Evolutionary conservation across 2,113 vertebrate species (phyloP).

Genomic region (Hyperoodon ampullatus): DNA sequence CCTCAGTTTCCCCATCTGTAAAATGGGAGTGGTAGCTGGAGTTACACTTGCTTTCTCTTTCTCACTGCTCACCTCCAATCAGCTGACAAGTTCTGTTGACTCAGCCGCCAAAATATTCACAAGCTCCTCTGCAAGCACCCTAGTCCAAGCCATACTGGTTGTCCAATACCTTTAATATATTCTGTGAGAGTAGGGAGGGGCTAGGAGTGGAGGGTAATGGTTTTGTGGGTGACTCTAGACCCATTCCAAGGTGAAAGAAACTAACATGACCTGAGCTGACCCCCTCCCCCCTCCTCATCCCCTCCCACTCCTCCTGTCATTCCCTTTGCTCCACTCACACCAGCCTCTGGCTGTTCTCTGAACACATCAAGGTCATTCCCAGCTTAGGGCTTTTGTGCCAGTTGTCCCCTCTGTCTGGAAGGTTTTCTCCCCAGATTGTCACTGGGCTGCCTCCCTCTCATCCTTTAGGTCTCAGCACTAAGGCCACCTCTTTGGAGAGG

Average conservation of each 20-base stretch:
- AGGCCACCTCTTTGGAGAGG: background rate
- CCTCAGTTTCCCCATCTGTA: background rate
- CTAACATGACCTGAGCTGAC: background rate
- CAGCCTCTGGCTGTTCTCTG: slow-evolving; percentile 1
- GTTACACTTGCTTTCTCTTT: background rate
- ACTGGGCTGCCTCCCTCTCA: background rate
- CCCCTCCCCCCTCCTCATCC: background rate
- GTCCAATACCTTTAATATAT: background rate
- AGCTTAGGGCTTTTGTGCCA: background rate
- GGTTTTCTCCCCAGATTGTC: background rate
- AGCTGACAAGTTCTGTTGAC: background rate
- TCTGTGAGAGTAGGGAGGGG: background rate
- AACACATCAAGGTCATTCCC: slow-evolving; percentile 36
- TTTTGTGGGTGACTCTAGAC: background rate
- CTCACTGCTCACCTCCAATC: background rate
- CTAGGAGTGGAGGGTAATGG: background rate
- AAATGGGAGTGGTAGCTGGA: background rate
- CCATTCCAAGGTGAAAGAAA: background rate
- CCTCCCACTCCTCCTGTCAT: background rate
- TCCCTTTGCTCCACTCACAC: background rate
- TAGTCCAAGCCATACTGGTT: background rate
- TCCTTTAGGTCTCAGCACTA: background rate
- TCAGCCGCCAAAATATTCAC: background rate
- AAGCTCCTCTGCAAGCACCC: background rate
- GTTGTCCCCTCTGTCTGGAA: background rate